A percentile compares a stretch with the other conserved stretches of the same genome.
phyloP scores from a whole-genome alignment of 2,888 invertebrate genomes.

The Bombyx huttoni region DNA sequence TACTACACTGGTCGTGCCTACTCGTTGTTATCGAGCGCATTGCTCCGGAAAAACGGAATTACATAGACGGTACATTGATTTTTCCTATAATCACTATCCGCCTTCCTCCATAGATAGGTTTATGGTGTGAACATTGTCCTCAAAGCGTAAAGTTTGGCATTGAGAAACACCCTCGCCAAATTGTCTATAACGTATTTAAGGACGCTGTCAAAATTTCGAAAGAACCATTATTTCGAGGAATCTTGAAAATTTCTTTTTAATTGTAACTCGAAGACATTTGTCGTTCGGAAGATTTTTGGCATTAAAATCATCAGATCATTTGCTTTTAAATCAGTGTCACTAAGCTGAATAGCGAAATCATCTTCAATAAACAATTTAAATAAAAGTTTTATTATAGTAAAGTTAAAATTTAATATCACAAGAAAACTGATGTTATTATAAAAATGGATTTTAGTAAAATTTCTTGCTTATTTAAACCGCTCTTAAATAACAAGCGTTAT shows the following conservation, averaged over 20 bases:
- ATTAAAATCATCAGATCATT: no score
- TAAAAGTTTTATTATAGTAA: no score
- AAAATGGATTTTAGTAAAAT: no score
- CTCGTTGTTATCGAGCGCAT: slow-evolving; percentile 46
- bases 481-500: no score
- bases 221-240: background rate
- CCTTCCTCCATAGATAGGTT: slow-evolving; percentile 18
- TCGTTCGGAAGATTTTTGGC: background rate
- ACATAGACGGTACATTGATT: slow-evolving; percentile 61
- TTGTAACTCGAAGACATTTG: background rate
- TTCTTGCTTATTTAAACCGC: no score
- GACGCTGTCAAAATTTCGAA: background rate
- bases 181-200: background rate
- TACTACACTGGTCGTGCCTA: background rate
- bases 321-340: no score
- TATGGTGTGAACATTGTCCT: slow-evolving; percentile 10
- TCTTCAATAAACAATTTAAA: no score
- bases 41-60: slow-evolving; percentile 65
- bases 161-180: background rate
- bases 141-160: background rate
- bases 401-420: no score
- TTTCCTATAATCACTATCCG: slow-evolving; percentile 47
- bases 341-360: no score
- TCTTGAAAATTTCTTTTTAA: background rate
- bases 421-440: no score